Evolutionary conservation across 2,797 vertebrate genomes (phyloP).

Genomic region (Macrochelys suwanniensis): DNA sequence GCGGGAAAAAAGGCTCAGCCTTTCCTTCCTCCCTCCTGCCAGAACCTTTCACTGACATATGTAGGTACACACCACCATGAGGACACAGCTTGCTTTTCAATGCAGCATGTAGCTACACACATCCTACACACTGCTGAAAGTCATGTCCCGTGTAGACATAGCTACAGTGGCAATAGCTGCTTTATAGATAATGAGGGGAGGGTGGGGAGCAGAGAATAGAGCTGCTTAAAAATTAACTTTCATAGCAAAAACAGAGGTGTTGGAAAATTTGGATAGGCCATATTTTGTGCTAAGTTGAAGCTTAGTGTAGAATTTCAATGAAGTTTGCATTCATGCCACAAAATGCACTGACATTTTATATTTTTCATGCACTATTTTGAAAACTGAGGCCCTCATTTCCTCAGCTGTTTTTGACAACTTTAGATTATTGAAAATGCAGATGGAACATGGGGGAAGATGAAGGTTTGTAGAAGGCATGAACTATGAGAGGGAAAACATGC

Average conservation of each 20-base stretch:
- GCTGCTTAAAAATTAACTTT: background rate
- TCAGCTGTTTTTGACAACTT: background rate
- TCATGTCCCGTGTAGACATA: background rate
- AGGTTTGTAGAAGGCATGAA: background rate
- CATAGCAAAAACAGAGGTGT: background rate
- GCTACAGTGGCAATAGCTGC: background rate
- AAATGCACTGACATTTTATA: background rate
- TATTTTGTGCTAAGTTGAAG: background rate
- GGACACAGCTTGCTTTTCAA: background rate
- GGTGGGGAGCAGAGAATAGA: background rate
- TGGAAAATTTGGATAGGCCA: background rate
- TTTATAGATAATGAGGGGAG: background rate
- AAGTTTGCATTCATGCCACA: background rate
- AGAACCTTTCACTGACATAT: background rate
- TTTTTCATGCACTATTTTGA: background rate
- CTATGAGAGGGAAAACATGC: background rate
- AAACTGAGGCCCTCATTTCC: background rate
- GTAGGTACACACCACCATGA: background rate
- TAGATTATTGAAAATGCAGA: background rate
- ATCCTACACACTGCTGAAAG: background rate
- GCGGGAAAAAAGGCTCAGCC: background rate
- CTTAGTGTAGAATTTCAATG: background rate
- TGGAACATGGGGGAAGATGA: background rate
- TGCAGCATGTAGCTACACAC: background rate
- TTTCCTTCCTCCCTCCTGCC: background rate